phyloP scores from a whole-genome alignment of 2,888 invertebrate species.

The Pollenia amentaria region DNA sequence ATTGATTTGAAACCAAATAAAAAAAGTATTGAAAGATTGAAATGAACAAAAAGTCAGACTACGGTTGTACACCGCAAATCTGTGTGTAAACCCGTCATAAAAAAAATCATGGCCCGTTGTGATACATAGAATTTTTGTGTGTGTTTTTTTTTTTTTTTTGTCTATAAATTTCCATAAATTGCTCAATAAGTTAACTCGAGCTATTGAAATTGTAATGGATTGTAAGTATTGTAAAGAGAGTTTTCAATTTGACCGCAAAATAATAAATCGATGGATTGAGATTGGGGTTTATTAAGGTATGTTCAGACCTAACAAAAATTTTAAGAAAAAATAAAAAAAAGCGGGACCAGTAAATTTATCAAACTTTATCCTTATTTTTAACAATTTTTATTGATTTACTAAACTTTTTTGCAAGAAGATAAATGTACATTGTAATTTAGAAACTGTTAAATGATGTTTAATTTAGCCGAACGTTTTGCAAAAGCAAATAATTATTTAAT shows the following conservation, averaged over 20 bases:
- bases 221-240: not conserved
- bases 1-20: slow-evolving; percentile 19
- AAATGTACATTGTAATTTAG: too few species aligned
- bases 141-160: slow-evolving; percentile 35
- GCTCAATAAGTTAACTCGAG: slow-evolving; percentile 42
- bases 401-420: too few species aligned
- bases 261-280: not conserved
- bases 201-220: not conserved
- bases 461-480: too few species aligned
- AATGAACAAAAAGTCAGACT: slow-evolving; percentile 7
- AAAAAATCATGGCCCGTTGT: slow-evolving; percentile 52
- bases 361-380: too few species aligned
- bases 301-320: not conserved
- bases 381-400: too few species aligned
- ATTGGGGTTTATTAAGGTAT: not conserved
- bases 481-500: too few species aligned
- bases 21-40: not conserved
- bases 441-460: too few species aligned
- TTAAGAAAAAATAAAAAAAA: too few species aligned
- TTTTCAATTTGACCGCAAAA: slow-evolving; percentile 3
- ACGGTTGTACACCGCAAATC: slow-evolving; percentile 37
- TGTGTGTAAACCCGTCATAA: slow-evolving; percentile 52
- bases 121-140: not conserved
- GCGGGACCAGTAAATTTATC: too few species aligned
- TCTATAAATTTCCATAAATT: slow-evolving; percentile 68